Percentiles rank a stretch among this genome's conserved stretches.
Evolutionary conservation across 2,797 vertebrate genomes (phyloP).

Genomic region (Catamblyrhynchus diadema): DNA sequence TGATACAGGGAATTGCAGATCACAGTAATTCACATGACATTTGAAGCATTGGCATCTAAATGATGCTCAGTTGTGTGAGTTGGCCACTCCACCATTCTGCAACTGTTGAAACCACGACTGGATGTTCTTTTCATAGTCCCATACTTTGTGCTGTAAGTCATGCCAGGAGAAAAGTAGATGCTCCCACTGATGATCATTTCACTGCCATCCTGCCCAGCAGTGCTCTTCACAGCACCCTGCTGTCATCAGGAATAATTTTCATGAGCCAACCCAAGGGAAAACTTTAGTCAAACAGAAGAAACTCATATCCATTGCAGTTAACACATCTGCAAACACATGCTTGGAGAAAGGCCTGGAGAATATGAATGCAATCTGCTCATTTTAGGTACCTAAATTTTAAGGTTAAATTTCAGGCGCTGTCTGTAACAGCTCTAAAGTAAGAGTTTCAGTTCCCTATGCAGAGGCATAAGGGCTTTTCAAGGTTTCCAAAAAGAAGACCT

Average conservation of each 20-base stretch:
- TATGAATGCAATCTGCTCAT: not conserved
- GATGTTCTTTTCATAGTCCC: not conserved
- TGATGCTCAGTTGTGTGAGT: not conserved
- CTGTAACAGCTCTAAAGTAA: not conserved
- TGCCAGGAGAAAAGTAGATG: not conserved
- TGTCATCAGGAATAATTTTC: constrained; percentile 18
- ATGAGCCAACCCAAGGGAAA: constrained; percentile 2
- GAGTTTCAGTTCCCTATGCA: not conserved
- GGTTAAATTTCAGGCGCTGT: not conserved
- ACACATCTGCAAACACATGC: constrained; percentile 37
- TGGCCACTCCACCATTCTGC: not conserved
- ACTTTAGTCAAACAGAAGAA: constrained; percentile 1
- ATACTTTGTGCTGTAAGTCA: not conserved
- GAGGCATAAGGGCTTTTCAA: not conserved
- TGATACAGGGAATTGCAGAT: not conserved
- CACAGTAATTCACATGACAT: not conserved
- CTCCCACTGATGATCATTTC: not conserved
- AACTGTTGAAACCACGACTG: not conserved
- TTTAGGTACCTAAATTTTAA: not conserved
- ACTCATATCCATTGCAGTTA: constrained; percentile 25
- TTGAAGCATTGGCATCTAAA: not conserved
- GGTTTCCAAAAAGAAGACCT: not conserved
- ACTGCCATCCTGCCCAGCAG: not conserved
- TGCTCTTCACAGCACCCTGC: constrained; percentile 11
- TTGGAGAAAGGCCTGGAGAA: constrained; percentile 19